Evolutionary conservation across 2,888 invertebrate species (phyloP).

Genomic region (Mycalesis mineus): DNA sequence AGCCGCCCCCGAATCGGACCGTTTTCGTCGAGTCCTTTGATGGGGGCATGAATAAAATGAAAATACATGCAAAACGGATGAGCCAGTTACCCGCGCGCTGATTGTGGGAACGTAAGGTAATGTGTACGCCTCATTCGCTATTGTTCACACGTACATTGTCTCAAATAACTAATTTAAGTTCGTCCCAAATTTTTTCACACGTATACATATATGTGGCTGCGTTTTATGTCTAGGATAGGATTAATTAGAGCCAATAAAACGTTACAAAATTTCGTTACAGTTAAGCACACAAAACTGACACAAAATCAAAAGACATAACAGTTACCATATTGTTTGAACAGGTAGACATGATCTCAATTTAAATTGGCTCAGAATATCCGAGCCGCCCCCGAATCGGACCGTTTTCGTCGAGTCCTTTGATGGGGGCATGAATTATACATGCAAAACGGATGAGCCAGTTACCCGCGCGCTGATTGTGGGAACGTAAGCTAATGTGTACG

Average conservation of each 20-base stretch:
- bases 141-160: conserved; percentile 14
- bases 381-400: conserved; percentile 1
- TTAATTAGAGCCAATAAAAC: no score
- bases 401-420: conserved; percentile 20
- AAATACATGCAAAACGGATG: conserved; percentile 26
- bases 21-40: conserved; percentile 20
- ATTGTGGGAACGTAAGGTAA: conserved; percentile 20
- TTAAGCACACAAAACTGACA: no score
- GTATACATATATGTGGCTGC: no score
- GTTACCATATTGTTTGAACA: background rate
- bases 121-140: conserved; percentile 13
- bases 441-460: conserved; percentile 19
- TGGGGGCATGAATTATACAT: conserved; percentile 25
- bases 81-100: conserved; percentile 12
- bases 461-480: conserved; percentile 20
- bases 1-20: conserved; percentile 1
- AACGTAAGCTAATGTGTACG: conserved; percentile 15
- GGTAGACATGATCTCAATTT: conserved; percentile 4
- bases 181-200: background rate
- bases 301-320: background rate
- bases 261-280: no score
- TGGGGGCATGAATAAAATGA: conserved; percentile 22
- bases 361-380: conserved; percentile 6
- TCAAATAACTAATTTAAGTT: conserved; percentile 5
- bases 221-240: no score